Evolutionary conservation across 1,140 invertebrate genomes (phyloP), one percentile per base, ranked within the genome.

Genomic region (Hypsibius dujardini): DNA sequence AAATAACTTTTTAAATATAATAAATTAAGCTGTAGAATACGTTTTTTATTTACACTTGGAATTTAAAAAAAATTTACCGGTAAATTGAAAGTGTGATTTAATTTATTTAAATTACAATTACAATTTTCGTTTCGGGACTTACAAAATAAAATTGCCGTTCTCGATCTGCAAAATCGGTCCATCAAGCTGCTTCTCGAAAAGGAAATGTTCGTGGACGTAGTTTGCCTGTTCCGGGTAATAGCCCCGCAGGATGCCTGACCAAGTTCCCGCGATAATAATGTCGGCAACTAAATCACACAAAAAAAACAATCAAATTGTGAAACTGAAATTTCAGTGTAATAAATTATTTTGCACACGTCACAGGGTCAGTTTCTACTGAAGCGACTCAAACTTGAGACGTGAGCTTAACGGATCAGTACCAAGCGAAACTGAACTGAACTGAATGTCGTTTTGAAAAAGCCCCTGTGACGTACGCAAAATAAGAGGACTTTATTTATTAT

Each of bases 181-280:
- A 42, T 67, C 62, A 12, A 67, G 42, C 12, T 12, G 3, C 42
- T 67, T 67, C 42, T 67, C 62, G 42, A 67, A 67, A 42, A 67
- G 62, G 12, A 67, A 3, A 12, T 67, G 62, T 42, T 67, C 12
- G 3, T 12, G 42, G 45, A 3, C 42, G 42, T 67, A 67, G 12
- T 12, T 12, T 42, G 42, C 42, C 7, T 67, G 12, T 3, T 67
- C 62, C 42, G 62, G 62, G 45, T 7, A 67, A 42, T 15, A 67
- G 45, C 62, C 62, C 3, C 62, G 12, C 3, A 67, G 12, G 12
- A 42, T 15, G 12, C 62, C 62, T 15, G 3, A 15, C 62, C 62
- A 67, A 7, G 62, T 67, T 67, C 62, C 62, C 62, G 45, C 62
- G 62, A 67, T 67, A 15, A 67, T 12, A 42, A 67, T 45, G 42